Evolutionary conservation across 2,113 vertebrate species (phyloP).

Genomic region (Oncorhynchus nerka): DNA sequence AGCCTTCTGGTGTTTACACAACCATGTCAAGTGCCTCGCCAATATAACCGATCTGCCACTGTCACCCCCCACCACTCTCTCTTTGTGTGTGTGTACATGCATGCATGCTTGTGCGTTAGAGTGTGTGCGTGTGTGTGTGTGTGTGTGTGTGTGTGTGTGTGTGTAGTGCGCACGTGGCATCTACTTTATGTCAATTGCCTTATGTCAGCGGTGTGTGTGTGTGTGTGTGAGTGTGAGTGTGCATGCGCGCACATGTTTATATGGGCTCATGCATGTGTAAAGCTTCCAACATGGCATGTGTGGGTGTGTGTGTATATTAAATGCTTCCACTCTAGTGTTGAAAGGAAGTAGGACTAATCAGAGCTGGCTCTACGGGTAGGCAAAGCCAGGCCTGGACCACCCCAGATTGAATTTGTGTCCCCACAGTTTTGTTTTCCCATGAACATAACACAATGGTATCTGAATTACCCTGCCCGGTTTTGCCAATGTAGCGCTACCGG

Average conservation of each 20-base stretch:
- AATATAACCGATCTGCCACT: slow-evolving; percentile 45
- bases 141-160: slow-evolving; percentile 6
- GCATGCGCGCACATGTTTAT: background rate
- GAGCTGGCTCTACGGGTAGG: too few relatives aligned
- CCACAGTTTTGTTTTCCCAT: too few relatives aligned
- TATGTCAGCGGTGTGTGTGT: background rate
- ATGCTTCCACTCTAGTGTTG: too few relatives aligned
- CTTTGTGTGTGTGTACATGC: background rate
- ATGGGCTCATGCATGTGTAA: background rate
- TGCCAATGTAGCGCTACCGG: too few relatives aligned
- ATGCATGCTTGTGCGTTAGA: slow-evolving; percentile 15
- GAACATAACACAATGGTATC: too few relatives aligned
- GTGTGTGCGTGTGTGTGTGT: background rate
- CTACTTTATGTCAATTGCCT: background rate
- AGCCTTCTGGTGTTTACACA: slow-evolving; percentile 37
- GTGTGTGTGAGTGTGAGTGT: background rate
- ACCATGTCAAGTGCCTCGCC: slow-evolving; percentile 35
- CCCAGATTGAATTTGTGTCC: too few relatives aligned
- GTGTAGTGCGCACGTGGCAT: background rate
- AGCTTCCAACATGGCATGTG: too few relatives aligned
- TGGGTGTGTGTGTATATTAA: too few relatives aligned
- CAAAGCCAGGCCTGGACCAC: too few relatives aligned
- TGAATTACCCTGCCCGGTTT: too few relatives aligned
- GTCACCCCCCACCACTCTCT: background rate
- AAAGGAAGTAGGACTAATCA: too few relatives aligned